A percentile compares a stretch with the other conserved stretches of the same genome.
phyloP scores from a whole-genome alignment of 2,113 vertebrate species.

The Cebidichthys violaceus region DNA sequence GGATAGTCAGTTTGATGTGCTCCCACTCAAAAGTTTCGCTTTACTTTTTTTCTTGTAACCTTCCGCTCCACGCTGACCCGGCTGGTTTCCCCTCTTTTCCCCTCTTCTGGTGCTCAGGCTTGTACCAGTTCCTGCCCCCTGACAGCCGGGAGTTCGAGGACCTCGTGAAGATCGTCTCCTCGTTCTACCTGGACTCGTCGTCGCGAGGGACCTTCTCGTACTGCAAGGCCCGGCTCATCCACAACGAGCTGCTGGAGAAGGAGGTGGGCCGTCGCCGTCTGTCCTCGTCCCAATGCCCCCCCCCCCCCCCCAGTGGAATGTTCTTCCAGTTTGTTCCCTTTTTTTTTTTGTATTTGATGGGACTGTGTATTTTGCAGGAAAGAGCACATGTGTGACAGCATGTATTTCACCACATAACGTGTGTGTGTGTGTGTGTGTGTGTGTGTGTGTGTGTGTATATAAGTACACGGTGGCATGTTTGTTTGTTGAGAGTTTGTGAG shows the following conservation, averaged over 20 bases:
- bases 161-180: constrained; percentile 90
- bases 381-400: too few relatives aligned
- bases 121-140: constrained; percentile 89
- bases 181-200: constrained; percentile 89
- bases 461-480: too few relatives aligned
- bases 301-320: too few relatives aligned
- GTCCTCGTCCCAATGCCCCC: background rate
- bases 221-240: constrained; percentile 91
- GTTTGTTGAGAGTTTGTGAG: too few relatives aligned
- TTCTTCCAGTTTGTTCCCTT: too few relatives aligned
- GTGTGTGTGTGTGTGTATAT: too few relatives aligned
- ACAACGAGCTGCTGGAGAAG: constrained; percentile 95
- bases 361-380: too few relatives aligned
- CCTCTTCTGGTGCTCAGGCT: constrained; percentile 80
- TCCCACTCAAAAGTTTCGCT: background rate
- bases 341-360: too few relatives aligned
- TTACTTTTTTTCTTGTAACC: background rate
- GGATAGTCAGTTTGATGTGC: background rate
- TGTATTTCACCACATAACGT: too few relatives aligned
- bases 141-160: constrained; percentile 95
- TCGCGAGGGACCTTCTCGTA: constrained; percentile 91
- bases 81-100: background rate
- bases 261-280: constrained; percentile 83
- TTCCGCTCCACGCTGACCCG: background rate
- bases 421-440: too few relatives aligned